Percentiles rank a stretch among this genome's conserved stretches.
Conservation (phyloP, 2,888 invertebrate species). For the Dryobotodes eremita region DNA sequence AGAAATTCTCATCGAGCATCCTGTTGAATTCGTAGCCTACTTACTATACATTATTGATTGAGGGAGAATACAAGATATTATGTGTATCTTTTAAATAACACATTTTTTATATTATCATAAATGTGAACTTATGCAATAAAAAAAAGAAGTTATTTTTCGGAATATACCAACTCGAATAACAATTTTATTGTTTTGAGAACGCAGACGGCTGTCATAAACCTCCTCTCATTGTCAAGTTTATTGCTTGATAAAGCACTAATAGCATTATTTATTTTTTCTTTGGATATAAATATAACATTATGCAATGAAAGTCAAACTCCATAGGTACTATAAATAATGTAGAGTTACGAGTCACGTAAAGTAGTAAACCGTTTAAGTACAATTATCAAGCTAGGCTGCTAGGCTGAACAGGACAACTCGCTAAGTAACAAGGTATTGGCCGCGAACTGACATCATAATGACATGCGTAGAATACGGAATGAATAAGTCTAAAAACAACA, state of each 20-base stretch:
- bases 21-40: constrained; percentile 17
- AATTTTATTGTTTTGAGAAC: background rate
- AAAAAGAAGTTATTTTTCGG: constrained; percentile 2
- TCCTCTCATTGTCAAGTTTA: background rate
- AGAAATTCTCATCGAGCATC: constrained; percentile 13
- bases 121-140: constrained; percentile 12
- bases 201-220: background rate
- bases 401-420: constrained; percentile 62
- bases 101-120: no score
- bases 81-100: background rate
- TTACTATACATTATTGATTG: background rate
- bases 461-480: constrained; percentile 85
- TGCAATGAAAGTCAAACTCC: constrained; percentile 28
- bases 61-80: constrained; percentile 10
- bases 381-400: constrained; percentile 61
- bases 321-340: constrained; percentile 21
- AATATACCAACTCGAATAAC: background rate
- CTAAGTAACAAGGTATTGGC: constrained; percentile 74
- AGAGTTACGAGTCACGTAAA: constrained; percentile 38
- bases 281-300: constrained; percentile 27
- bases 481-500: constrained; percentile 80
- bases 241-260: background rate
- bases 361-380: constrained; percentile 58
- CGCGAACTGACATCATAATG: constrained; percentile 79
- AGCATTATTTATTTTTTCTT: background rate